Evolutionary conservation across 2,113 vertebrate genomes (phyloP).

Genomic region (Nansenia antarctica): DNA sequence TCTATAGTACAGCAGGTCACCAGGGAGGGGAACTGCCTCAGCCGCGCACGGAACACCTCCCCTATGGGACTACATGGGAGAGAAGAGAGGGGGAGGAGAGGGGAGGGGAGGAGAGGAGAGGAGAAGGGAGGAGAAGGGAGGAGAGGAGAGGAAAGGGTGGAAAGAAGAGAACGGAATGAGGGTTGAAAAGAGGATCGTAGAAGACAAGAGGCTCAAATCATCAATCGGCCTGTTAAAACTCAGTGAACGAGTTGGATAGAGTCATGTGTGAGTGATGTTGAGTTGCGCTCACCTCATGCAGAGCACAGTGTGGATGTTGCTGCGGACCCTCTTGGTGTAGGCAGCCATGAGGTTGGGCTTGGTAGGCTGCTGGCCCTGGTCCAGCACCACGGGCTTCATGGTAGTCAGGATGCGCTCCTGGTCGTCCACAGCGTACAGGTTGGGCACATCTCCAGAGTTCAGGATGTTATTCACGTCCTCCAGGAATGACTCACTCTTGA

Average conservation of each 20-base stretch:
- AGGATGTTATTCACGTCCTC: slow-evolving; percentile 92
- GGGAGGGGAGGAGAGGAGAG: not conserved
- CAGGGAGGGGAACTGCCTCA: slow-evolving; percentile 91
- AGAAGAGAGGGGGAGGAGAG: not conserved
- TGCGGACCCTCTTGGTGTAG: slow-evolving; percentile 80
- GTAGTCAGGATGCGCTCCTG: slow-evolving; percentile 82
- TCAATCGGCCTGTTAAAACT: not conserved
- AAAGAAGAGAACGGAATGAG: not conserved
- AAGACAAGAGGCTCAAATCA: not conserved
- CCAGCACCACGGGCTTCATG: slow-evolving; percentile 83
- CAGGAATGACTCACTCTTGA: slow-evolving; percentile 90
- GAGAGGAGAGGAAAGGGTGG: not conserved
- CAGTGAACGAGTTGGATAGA: not conserved
- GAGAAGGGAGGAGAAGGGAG: not conserved
- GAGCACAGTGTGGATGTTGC: slow-evolving; percentile 87
- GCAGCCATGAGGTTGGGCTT: slow-evolving; percentile 88
- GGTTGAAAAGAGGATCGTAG: slow-evolving; percentile 1
- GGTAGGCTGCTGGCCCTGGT: slow-evolving; percentile 86
- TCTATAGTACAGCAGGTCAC: slow-evolving; percentile 93
- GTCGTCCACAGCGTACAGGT: slow-evolving; percentile 83
- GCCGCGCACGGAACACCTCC: slow-evolving; percentile 84
- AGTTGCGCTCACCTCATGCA: slow-evolving; percentile 86
- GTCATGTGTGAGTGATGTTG: not conserved
- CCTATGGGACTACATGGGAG: slow-evolving; percentile 79
- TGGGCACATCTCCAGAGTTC: slow-evolving; percentile 89